Base-by-base conservation (phyloP, 37 sponge, comb jelly and placozoan species). In the Ephydatia muelleri region DNA sequence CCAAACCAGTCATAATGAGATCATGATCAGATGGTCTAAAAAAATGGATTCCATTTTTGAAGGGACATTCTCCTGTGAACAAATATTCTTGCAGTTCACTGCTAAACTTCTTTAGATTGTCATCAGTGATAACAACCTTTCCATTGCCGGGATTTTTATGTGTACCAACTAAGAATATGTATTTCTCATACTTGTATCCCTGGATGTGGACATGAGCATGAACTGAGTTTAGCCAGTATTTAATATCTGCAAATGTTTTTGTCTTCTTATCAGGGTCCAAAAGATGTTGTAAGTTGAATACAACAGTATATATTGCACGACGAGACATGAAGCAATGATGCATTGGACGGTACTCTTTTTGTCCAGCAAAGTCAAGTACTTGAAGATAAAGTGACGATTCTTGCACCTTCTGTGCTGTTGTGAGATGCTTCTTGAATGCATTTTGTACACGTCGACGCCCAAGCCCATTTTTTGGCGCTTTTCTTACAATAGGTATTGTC, bases 281-380 rank as follows among this genome's bases (percentile, higher is more conserved):
- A n/a, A 78, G 57, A 3, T 80, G 27, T 21, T 47, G 68, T 4
- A 76, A 9, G 70, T 92, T 87, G 78, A 78, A 87, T 2, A 87
- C 88, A 12, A 87, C 74, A 5, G 87, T 3, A 73, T 87, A 92
- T 38, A 92, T 47, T 28, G 92, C 73, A 35, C 85, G 80, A 23
- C 83, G 84, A 28, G 84, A 80, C 65, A 92, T 87, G 71, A 92
- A 92, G 82, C 92, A 92, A 36, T 87, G 92, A 39, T 92, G 92
- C 92, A 92, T 92, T 72, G 92, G 84, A 8, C 84, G 80, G 49
- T 92, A 92, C 38, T 73, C 69, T 22, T 87, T 83, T 68, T 92
- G 92, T 3, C 92, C 92, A 21, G 92, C 92, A 84, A 92, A 92
- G 70, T 92, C 88, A 13, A 83, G 81, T 13, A 57, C 57, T 57